phyloP scores from a whole-genome alignment of 2,113 vertebrate genomes.

The Nothoprocta pentlandii region DNA sequence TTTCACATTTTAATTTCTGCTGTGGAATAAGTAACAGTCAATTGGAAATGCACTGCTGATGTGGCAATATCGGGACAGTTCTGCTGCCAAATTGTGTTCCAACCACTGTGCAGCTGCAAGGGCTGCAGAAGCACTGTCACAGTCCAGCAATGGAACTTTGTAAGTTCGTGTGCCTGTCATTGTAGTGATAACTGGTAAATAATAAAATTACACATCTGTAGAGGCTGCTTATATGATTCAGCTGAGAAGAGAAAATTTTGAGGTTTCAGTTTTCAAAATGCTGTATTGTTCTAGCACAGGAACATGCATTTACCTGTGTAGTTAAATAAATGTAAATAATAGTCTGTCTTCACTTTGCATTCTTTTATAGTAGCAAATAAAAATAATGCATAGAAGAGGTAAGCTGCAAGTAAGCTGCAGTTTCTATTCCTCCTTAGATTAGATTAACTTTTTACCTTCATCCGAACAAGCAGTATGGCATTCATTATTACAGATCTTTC shows the following conservation, averaged over 20 bases:
- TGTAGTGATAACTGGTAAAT: neutral
- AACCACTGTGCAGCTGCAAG: neutral
- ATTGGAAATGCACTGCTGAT: neutral
- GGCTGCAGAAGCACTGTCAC: neutral
- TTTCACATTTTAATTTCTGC: neutral
- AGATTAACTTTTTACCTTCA: neutral
- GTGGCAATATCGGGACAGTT: accelerated
- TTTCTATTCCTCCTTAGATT: neutral
- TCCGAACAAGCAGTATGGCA: neutral
- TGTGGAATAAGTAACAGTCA: neutral
- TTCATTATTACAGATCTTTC: neutral
- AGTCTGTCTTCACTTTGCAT: neutral
- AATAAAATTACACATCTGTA: neutral
- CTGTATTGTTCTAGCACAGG: neutral
- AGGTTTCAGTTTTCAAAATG: neutral
- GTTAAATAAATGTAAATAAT: neutral
- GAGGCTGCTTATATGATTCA: neutral
- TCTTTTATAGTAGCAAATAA: neutral
- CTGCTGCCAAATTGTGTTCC: neutral
- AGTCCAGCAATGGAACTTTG: neutral
- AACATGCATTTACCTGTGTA: neutral
- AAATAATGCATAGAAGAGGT: neutral
- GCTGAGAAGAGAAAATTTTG: neutral
- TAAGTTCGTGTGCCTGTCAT: neutral
- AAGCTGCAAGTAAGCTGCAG: neutral